Percentiles rank a stretch among this genome's conserved stretches.
Evolutionary conservation across 2,113 vertebrate species (phyloP).

Genomic region (Rhinoptilus africanus): DNA sequence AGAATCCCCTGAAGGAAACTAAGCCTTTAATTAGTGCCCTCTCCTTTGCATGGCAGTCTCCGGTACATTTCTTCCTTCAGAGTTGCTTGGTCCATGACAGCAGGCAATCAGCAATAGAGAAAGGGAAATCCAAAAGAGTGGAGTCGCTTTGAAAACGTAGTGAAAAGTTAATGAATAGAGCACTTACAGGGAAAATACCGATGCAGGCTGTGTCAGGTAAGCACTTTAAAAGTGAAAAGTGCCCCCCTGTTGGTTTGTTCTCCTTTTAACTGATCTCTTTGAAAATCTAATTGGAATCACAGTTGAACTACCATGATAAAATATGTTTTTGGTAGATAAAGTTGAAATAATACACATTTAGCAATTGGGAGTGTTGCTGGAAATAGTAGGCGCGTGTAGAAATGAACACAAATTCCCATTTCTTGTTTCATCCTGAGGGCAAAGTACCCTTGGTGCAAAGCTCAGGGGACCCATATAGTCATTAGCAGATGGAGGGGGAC

Average conservation of each 20-base stretch:
- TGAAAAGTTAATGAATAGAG: conserved; percentile 26
- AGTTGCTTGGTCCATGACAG: neutral
- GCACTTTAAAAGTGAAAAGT: conserved; percentile 18
- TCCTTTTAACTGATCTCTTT: conserved; percentile 35
- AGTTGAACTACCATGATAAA: neutral
- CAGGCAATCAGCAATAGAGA: neutral
- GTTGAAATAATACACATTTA: conserved; percentile 30
- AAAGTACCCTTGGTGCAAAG: conserved; percentile 51
- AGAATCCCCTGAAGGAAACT: neutral
- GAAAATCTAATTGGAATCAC: conserved; percentile 39
- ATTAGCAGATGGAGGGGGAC: conserved; percentile 53
- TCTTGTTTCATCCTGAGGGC: conserved; percentile 53
- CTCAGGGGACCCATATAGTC: conserved; percentile 22
- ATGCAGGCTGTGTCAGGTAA: neutral
- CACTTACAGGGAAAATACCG: neutral
- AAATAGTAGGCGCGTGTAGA: neutral
- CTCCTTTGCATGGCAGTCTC: neutral
- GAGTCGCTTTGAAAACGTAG: conserved; percentile 27
- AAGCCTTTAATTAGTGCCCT: neutral
- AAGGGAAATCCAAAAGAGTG: neutral
- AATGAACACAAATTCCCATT: conserved; percentile 32
- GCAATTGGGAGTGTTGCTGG: neutral
- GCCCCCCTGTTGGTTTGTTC: conserved; percentile 13
- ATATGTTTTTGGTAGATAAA: conserved; percentile 19
- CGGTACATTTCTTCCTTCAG: neutral